Percentiles rank a stretch among this genome's conserved stretches.
These are phyloP conservation scores for Lerista edwardsae DNA, from an alignment of 2,797 vertebrate species.

Conservation along the genomic window DNA sequence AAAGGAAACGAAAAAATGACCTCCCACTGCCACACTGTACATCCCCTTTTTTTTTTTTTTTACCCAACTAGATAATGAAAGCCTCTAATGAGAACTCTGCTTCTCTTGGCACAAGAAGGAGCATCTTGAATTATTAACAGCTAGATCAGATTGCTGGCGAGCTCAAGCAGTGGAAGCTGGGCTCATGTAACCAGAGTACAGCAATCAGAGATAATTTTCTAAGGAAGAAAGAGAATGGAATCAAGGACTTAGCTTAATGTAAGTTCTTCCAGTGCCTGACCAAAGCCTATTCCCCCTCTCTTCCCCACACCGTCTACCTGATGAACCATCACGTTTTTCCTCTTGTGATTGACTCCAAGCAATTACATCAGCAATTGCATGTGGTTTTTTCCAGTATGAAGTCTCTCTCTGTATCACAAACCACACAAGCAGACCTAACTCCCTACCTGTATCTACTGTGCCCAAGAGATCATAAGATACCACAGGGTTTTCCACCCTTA, in stretches of 20 bases:
- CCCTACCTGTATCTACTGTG: background rate
- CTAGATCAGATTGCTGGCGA: conserved; percentile 20
- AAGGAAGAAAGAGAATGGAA: background rate
- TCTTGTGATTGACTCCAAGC: background rate
- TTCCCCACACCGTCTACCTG: too few species aligned
- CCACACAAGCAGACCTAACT: background rate
- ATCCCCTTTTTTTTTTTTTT: background rate
- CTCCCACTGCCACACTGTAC: background rate
- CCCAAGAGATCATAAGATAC: background rate
- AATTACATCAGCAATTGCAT: background rate
- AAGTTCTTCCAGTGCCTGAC: background rate
- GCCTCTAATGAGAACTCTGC: conserved; percentile 28
- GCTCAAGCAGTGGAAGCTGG: background rate
- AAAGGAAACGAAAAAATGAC: background rate
- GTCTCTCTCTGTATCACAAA: background rate
- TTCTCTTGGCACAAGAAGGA: conserved; percentile 11
- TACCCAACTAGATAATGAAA: background rate
- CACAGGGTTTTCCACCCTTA: background rate
- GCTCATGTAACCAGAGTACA: conserved; percentile 21
- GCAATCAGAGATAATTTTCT: conserved; percentile 24
- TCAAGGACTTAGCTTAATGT: background rate
- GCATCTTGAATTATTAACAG: conserved; percentile 37
- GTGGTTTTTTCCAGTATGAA: background rate
- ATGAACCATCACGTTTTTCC: background rate
- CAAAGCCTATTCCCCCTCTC: background rate